Evolutionary conservation across 2,797 vertebrate species (phyloP), one percentile per base, ranked within the genome.

Genomic region (Mormyrus proboscirostris): DNA sequence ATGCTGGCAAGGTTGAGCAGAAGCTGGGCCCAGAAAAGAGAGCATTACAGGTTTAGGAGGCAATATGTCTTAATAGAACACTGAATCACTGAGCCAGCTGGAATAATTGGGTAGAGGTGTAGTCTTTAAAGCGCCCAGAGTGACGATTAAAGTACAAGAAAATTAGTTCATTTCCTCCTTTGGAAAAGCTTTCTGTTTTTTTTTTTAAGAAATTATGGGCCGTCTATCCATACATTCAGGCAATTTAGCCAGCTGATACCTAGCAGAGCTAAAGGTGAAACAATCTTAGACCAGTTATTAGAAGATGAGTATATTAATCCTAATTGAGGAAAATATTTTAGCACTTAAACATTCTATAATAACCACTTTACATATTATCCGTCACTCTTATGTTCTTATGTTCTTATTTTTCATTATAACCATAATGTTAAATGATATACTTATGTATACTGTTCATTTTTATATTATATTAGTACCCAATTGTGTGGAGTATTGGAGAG

Each of bases 101-200:
- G 87, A 49, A 69, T 76, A 88, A 88, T 50, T 76, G 62, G 87
- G 5, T 5, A 38, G 87, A 65, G 87, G 87, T 65, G 22, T 14
- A 50, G 25, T 73, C 47, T 88, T 53, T 88, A 33, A 51, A n/a
- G 49, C 33, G 1, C 25, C 88, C 65, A n/a, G 88, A 50, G 88
- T 88, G 69, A 76, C 65, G 25, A 33, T 50, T 3, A 9, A 88
- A 88, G 88, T 79, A 25, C 88, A 65, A 10, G 49, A 53, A 33
- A 29, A 29, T 76, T 14, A 73, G 22, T 55, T n/a, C 59, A 22
- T 69, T 88, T 53, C 49, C 62, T 25, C 6, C 65, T 25, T 47
- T 49, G 12, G 25, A 76, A 53, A 29, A 29, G 22, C 62, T 19
- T 38, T 55, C 14, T 12, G 44, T 14, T 19, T 53, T 73, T 88